These are phyloP conservation scores for Peromyscus aztecus DNA, from an alignment of 2,797 vertebrate genomes.

Conservation along the genomic window DNA sequence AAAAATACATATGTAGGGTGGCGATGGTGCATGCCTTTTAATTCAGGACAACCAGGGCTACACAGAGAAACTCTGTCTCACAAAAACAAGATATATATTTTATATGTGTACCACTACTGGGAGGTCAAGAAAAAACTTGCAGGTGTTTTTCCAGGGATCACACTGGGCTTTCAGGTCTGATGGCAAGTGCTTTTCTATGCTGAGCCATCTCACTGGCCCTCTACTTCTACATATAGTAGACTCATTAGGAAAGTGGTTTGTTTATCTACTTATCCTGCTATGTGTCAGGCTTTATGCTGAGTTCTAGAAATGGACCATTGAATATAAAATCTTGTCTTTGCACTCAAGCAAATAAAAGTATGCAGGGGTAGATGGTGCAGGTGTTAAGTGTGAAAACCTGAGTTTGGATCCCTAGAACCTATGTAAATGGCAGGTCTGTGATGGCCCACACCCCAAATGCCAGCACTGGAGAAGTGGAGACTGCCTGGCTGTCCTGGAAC, in stretches of 20 bases:
- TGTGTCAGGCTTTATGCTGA: not conserved
- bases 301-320: conserved; percentile 26
- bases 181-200: not conserved
- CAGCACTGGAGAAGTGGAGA: not conserved
- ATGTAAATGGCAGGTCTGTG: not conserved
- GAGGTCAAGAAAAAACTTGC: not conserved
- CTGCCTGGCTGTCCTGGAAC: not conserved
- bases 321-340: conserved; percentile 26
- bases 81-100: not conserved
- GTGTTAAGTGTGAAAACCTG: not conserved
- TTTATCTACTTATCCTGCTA: not conserved
- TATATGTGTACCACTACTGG: not conserved
- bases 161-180: not conserved
- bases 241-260: conserved; percentile 37
- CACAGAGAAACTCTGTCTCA: not conserved
- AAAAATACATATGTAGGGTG: not conserved
- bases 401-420: not conserved
- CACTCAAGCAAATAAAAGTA: not conserved
- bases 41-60: not conserved
- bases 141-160: not conserved
- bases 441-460: not conserved
- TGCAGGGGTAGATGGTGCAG: not conserved
- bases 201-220: not conserved
- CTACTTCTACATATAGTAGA: not conserved
- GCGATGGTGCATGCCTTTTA: not conserved